phyloP scores from a whole-genome alignment of 2,797 vertebrate species.

The Threskiornis aethiopicus region DNA sequence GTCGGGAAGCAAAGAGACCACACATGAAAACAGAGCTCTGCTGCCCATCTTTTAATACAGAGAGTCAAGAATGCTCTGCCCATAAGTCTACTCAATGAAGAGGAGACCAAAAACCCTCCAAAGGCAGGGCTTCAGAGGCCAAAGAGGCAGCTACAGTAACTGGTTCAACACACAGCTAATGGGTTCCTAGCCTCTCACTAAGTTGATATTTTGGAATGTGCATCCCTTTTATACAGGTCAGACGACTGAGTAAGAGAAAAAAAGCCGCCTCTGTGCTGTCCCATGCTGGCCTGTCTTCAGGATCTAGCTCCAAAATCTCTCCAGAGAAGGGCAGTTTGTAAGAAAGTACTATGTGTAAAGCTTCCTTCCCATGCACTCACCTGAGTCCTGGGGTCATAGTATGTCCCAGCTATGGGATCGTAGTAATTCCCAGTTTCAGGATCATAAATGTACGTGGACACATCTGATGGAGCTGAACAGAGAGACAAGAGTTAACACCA shows the following conservation, averaged over 20 bases:
- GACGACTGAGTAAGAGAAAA: neutral
- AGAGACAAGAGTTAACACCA: slow-evolving; percentile 21
- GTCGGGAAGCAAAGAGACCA: neutral
- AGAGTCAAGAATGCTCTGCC: neutral
- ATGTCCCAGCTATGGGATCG: slow-evolving; percentile 91
- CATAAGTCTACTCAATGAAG: neutral
- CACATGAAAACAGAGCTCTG: neutral
- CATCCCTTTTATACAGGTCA: neutral
- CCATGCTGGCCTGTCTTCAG: neutral
- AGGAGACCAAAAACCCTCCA: neutral
- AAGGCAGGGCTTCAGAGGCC: neutral
- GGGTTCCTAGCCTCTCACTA: neutral
- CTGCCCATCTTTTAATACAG: neutral
- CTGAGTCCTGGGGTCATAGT: slow-evolving; percentile 92
- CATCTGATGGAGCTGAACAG: slow-evolving; percentile 84
- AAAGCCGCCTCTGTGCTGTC: neutral
- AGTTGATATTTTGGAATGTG: accelerated
- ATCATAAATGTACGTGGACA: slow-evolving; percentile 90
- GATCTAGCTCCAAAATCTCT: neutral
- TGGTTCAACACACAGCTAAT: neutral
- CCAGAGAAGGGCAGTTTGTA: neutral
- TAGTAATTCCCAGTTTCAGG: slow-evolving; percentile 96
- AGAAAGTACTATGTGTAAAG: neutral
- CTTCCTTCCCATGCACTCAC: slow-evolving; percentile 69
- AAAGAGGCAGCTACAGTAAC: neutral